Evolutionary conservation across 2,113 vertebrate species (phyloP).

Genomic region (Abramis brama): DNA sequence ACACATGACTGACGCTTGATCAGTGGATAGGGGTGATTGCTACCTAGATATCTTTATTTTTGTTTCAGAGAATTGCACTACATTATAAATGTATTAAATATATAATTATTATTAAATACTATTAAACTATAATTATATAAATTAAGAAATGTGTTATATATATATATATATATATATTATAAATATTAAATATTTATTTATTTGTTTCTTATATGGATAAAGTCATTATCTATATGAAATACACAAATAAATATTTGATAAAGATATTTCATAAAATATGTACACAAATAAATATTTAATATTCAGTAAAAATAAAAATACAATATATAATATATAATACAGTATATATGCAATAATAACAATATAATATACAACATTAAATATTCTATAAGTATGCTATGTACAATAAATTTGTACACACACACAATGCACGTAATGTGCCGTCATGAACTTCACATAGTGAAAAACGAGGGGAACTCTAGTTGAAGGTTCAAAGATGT

Average conservation of each 20-base stretch:
- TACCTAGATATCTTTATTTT: not conserved
- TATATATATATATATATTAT: too few relatives aligned
- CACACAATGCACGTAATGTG: not conserved
- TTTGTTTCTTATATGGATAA: not conserved
- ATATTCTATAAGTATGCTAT: not conserved
- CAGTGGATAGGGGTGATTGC: not conserved
- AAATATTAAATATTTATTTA: not conserved
- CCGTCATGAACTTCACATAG: not conserved
- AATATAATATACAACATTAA: not conserved
- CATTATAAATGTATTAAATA: not conserved
- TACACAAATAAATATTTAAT: not conserved
- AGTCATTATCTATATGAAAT: not conserved
- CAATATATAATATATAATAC: not conserved
- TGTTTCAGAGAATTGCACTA: not conserved
- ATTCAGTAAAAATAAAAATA: not conserved
- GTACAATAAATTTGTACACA: not conserved
- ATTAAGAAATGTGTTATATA: not conserved
- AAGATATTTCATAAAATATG: not conserved
- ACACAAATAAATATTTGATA: not conserved
- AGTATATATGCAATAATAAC: too few relatives aligned
- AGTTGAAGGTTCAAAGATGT: constrained; percentile 13
- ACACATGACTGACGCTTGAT: not conserved
- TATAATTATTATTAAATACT: not conserved
- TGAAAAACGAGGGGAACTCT: not conserved
- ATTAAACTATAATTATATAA: not conserved